Base-by-base conservation (phyloP, 2,113 vertebrate genomes). In the Steatornis caripensis region DNA sequence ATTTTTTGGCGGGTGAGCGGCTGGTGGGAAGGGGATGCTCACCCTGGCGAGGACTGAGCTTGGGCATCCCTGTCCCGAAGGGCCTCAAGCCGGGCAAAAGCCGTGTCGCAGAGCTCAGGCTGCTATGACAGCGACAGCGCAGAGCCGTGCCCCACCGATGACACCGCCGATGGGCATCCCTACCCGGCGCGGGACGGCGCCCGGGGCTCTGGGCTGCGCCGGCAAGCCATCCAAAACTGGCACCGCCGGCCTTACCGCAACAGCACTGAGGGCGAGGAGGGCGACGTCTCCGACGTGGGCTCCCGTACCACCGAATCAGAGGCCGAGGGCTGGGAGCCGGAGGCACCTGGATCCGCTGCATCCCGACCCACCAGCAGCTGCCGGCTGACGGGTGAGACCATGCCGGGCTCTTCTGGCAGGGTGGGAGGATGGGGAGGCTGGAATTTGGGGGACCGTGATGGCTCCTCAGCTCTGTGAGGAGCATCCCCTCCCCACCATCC, bases 141-240 rank as follows among this genome's bases (percentile, higher is more conserved):
- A 1, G 99, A 99, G 97, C 98, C 99, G 55, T 98, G 99, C 46
- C 98, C 98, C 46, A 97, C 98, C 79, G 99, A 99, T 22, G 99
- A 99, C 55, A 97, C 98, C 10, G 74, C 98, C 5, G 98, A 99
- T 2, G 98, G 98, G 5, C 98, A 98, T 51, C 98, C 98, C 58
- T 98, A 98, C 96, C 97, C 98, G 0, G 98, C 97, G 1, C 95
- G 98, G 48, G 94, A 97, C 0, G 96, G 93, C 1, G 93, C 97
- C 2, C 98, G 99, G 30, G 99, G 98, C 93, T 99, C 99, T 64
- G 99, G 99, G 37, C 98, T 99, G 41, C 98, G 99, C 30, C 98
- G 99, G 46, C 99, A 99, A 96, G 99, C 99, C 74, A 99, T 99
- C 96, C 99, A 99, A 91, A 99, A 99, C 98, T 99, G 99, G 99